Base-by-base conservation (phyloP, 2,797 vertebrate species). In the Pseudocheirus occidentalis region DNA sequence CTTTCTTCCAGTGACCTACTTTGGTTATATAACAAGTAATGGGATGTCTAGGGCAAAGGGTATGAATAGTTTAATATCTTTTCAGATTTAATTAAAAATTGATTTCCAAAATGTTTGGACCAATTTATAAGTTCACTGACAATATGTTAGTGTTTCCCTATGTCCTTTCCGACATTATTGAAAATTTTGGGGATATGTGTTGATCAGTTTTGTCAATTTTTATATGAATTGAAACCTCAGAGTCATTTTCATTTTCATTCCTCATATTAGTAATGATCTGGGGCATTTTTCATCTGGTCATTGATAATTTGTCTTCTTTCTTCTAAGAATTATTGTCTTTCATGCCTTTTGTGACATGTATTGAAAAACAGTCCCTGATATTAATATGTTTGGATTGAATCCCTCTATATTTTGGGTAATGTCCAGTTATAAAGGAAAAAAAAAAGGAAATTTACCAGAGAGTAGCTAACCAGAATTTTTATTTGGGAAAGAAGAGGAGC, bases 401-500 rank as follows among this genome's bases (percentile, higher is more conserved):
- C 40, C 9, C 73, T 46, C 0, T 24, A 11, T 27, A 87, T 87
- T 87, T 87, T 46, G 73, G 40, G 7, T 46, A 66, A 53, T 81
- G 40, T 58, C 14, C 29, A 81, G 13, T 92, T 96, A 95, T 34
- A 81, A 46, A 96, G 9, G 62, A 56, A 90, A 93, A 54, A 66
- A 6, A 57, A n/a, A 7, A 91, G 50, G 92, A 57, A 92, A 93
- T 53, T 93, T 96, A 57, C 59, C n/a, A 92, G 92, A 55, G 34
- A 92, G 56, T 93, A 50, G 66, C 53, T 54, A 92, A 90, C n/a
- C 66, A 59, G 94, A 93, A 55, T 52, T 27, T 95, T 92, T 54
- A 92, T 95, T 95, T 94, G 94, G 59, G 55, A 56, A 96, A 54
- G 90, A 95, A 95, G 66, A 92, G 93, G 5, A 24, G 62, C 40